Evolutionary conservation across 1,140 invertebrate genomes (phyloP).

Genomic region (Papilio dardanus): DNA sequence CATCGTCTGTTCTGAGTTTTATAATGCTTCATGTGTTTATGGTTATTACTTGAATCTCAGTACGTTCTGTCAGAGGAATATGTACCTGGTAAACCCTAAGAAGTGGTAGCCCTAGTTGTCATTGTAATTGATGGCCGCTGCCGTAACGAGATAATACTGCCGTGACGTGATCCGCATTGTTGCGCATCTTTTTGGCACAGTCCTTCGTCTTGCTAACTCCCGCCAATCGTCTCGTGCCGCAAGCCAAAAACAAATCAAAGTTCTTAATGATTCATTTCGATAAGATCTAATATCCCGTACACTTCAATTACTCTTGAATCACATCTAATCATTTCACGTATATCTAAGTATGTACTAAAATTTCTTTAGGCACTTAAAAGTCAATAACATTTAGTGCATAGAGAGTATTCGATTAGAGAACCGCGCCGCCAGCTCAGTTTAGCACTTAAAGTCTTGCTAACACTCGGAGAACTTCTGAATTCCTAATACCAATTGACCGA

Average conservation of each 20-base stretch:
- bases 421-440: constrained; percentile 38
- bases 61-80: neutral
- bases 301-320: neutral
- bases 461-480: constrained; percentile 16
- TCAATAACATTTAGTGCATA: constrained; percentile 26
- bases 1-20: neutral
- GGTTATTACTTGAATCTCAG: neutral
- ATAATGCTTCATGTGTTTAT: neutral
- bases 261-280: neutral
- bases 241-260: neutral
- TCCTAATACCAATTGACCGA: constrained; percentile 26
- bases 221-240: constrained; percentile 16
- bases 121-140: constrained; percentile 71
- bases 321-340: neutral
- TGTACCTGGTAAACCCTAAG: neutral
- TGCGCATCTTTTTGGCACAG: constrained; percentile 60
- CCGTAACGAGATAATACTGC: constrained; percentile 72
- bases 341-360: neutral
- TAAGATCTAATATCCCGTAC: neutral
- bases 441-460: constrained; percentile 49
- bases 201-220: constrained; percentile 50
- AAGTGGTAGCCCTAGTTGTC: neutral
- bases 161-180: constrained; percentile 77
- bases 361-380: neutral
- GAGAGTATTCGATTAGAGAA: constrained; percentile 34